Base-by-base conservation (phyloP, 2,797 vertebrate genomes). In the Gobio occitaniae region DNA sequence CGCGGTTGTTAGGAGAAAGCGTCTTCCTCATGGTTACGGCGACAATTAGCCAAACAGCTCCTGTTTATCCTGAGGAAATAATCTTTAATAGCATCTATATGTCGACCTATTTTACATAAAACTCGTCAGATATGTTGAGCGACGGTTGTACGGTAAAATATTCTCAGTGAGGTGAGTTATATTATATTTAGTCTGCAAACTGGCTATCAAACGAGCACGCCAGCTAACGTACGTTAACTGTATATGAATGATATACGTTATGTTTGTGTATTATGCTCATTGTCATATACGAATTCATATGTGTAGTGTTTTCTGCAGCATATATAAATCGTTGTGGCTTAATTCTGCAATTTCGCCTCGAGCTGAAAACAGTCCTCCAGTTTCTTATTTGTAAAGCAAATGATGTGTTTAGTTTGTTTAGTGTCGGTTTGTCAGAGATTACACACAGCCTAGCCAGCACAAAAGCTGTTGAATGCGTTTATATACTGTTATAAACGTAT, bases 21-120 rank as follows among this genome's bases (percentile, higher is more conserved):
- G 89, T 90, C 88, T 87, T 80, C 72, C 80, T 90, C n/a, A 89
- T 90, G 77, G 94, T 94, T 94, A 93, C 93, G 84, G 92, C 36
- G 29, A 44, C 21, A 2, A 25, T 48, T 70, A 79, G 66, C 76
- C 41, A 61, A 78, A 48, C 66, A 63, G 54, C 66, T 9, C 11
- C 25, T 59, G 29, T 78, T 59, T 56, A 41, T 52, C 4, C 12
- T 3, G 17, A n/a, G 5, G n/a, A 32, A 66, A 54, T 54, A 10
- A 50, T 25, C 4, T 65, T 29, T 61, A 32, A 15, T 6, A 2
- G 19, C 13, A 6, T 6, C 3, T 52, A 47, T 47, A 4, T 21
- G 1, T 32, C n/a, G 1, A 29, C 9, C 16, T 11, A 21, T n/a
- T 69, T 21, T 0, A 32, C 3, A 6, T 9, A 25, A 56, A 44